A percentile compares a stretch with the other conserved stretches of the same genome.
phyloP scores from a whole-genome alignment of 2,797 vertebrate genomes.

The Sparus aurata region DNA sequence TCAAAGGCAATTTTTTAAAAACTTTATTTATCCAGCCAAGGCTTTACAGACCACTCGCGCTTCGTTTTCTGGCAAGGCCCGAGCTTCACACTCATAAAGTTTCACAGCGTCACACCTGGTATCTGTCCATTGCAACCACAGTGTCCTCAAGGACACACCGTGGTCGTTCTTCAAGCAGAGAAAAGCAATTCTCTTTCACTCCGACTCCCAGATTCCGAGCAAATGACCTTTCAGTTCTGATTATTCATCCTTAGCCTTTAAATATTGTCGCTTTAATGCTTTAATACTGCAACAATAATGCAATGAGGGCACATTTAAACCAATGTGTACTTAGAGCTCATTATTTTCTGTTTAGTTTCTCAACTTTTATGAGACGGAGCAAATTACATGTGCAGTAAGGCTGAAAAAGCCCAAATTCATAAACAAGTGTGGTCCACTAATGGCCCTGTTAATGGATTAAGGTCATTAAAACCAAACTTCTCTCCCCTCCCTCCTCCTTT shows the following conservation, averaged over 20 bases:
- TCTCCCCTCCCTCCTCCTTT: background rate
- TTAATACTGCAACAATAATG: slow-evolving; percentile 3
- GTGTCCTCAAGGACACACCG: slow-evolving; percentile 52
- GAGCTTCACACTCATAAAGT: slow-evolving; percentile 47
- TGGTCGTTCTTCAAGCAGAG: slow-evolving; percentile 7
- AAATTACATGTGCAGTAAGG: background rate
- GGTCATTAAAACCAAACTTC: background rate
- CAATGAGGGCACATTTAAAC: background rate
- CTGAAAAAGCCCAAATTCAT: background rate
- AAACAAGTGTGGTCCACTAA: background rate
- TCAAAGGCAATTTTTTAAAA: slow-evolving; percentile 53
- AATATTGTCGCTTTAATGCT: background rate
- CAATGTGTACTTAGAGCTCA: background rate
- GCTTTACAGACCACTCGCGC: slow-evolving; percentile 29
- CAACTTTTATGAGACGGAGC: background rate
- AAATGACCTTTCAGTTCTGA: background rate
- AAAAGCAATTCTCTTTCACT: slow-evolving; percentile 7
- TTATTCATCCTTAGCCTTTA: background rate
- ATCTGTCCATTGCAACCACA: slow-evolving; percentile 36
- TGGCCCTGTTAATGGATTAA: background rate
- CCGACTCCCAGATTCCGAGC: slow-evolving; percentile 12
- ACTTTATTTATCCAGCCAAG: slow-evolving; percentile 51
- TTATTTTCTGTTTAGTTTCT: background rate
- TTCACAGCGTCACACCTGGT: slow-evolving; percentile 68
- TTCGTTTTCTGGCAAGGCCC: slow-evolving; percentile 37